phyloP scores from a whole-genome alignment of 2,888 invertebrate species.

The Himalopsyche anomala region DNA sequence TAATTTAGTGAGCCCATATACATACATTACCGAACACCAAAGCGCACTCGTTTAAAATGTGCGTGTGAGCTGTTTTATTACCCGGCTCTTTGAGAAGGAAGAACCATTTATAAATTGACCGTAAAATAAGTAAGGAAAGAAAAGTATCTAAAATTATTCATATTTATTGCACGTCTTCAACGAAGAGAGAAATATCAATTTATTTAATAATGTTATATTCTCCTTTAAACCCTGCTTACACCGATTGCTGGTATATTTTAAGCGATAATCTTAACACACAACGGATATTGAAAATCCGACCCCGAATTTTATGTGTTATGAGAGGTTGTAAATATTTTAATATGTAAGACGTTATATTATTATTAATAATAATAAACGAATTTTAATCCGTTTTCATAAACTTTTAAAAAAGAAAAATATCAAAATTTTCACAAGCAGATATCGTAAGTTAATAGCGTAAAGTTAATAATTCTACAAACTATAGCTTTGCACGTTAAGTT shows the following conservation, averaged over 20 bases:
- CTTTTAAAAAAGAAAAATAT: too few species aligned
- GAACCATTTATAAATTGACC: conserved; percentile 51
- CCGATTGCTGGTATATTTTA: neutral
- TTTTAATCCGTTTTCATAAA: too few species aligned
- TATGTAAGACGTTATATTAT: too few species aligned
- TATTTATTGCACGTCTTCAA: conserved; percentile 1
- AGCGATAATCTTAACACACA: neutral
- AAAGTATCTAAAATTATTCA: conserved; percentile 47
- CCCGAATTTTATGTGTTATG: too few species aligned
- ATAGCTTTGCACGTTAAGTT: too few species aligned
- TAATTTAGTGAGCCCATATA: conserved; percentile 1
- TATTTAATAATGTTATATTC: neutral
- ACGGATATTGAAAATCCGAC: too few species aligned
- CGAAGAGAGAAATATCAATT: neutral
- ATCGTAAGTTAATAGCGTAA: too few species aligned
- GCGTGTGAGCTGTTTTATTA: conserved; percentile 46
- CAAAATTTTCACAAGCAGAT: too few species aligned
- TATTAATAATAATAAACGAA: too few species aligned
- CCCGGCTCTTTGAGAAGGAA: conserved; percentile 41
- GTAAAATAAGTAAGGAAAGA: conserved; percentile 39
- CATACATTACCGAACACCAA: conserved; percentile 28
- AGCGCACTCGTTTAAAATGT: conserved; percentile 6
- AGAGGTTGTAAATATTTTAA: too few species aligned
- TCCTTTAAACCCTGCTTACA: neutral
- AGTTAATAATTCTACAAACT: too few species aligned